Base-by-base conservation (phyloP, 2,888 invertebrate genomes). In the Leucophenga maculata region DNA sequence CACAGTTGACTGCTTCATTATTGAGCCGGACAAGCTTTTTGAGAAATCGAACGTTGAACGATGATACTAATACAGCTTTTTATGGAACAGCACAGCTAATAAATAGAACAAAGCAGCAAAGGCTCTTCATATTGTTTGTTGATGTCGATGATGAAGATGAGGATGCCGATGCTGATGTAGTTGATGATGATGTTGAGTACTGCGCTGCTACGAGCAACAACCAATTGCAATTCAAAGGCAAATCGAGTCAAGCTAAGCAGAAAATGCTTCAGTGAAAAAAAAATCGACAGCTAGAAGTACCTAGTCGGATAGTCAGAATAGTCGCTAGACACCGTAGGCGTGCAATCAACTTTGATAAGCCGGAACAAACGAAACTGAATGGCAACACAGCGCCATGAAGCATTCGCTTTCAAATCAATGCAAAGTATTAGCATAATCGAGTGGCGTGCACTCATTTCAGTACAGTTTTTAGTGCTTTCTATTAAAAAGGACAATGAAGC, bases 341-440 rank as follows among this genome's bases (percentile, higher is more conserved):
- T 64, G 81, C 81, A 81, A 81, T 81, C 80, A 81, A 81, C 80
- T 81, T 80, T 82, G 79, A 82, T 77, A 80, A 80, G 78, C 80
- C 75, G 75, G 73, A 54, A 44, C 14, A 8, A 39, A 39, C 39
- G 8, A n/a, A 22, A 55, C 18, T 48, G 62, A 20, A 67, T 14
- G n/a, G 31, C 0, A n/a, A 52, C 14, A 31, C 26, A 31, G 65
- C 31, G 39, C 18, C 77, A 77, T 77, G 79, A 79, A 81, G 81
- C 82, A 78, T 81, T 69, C 76, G 76, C 71, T 26, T 32, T 54
- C 31, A 55, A 50, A 68, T 68, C 60, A 54, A 68, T 52, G 50
- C 54, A 60, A 60, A 48, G 31, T 14, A n/a, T n/a, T n/a, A 8
- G 39, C 8, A 39, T 39, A 11, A 39, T 39, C 9, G 11, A 11